Evolutionary conservation across 2,888 invertebrate genomes (phyloP), one percentile per base, ranked within the genome.

Genomic region (Sepiola atlantica): DNA sequence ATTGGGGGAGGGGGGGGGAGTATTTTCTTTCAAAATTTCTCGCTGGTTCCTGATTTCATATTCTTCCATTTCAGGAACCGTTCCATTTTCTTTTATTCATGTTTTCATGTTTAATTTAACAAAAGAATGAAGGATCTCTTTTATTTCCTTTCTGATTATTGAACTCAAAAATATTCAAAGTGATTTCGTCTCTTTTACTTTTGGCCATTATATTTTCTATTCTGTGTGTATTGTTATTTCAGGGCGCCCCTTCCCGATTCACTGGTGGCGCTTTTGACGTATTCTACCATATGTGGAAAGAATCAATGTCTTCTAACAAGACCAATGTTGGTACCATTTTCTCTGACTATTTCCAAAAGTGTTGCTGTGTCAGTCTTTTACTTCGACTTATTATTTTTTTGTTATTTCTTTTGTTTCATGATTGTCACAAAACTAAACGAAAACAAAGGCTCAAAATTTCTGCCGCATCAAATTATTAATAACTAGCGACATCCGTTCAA

Each of bases 241-340:
- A 77, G 77, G 77, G 77, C 77, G 77, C 77, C 77, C 77, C 77
- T 18, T 77, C 77, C 77, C 77, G 77, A 77, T 77, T 77, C 77
- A 77, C 77, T n/a, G 77, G 77, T 77, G 77, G 77, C 77, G 77
- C 77, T 77, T 77, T 77, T 77, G 77, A 77, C 77, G 77, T 77
- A 32, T 77, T 77, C 77, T 77, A 77, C 77, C 77, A 77, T 77
- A 77, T 77, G 77, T 77, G 77, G 77, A 77, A 77, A 77, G 77
- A 77, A 77, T 77, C 77, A 77, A n/a, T 77, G n/a, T 32, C 77
- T 77, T 77, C 77, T 77, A 77, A 77, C 77, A 77, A 77, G 77
- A 77, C 77, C 77, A 77, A 77, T 77, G 77, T 77, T 77, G 77
- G 77, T 77, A 77, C 77, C 77, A n/a, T 77, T 77, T 77, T 77